These are phyloP conservation scores for Torymus tubicola DNA, from an alignment of 2,888 invertebrate genomes.

Conservation along the genomic window DNA sequence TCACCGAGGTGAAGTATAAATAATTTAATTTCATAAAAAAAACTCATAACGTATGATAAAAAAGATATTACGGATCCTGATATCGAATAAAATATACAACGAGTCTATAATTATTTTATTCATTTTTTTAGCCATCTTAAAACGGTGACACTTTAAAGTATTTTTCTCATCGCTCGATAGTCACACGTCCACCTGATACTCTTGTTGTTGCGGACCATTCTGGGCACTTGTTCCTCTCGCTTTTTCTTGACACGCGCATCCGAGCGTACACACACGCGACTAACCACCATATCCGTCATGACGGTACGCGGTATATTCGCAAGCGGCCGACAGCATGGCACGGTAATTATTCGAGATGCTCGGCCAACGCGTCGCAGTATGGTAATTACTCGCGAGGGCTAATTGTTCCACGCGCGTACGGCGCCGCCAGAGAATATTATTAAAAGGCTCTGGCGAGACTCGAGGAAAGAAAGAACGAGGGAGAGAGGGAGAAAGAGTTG, in stretches of 20 bases:
- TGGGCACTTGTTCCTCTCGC: neutral
- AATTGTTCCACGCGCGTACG: slow-evolving; percentile 61
- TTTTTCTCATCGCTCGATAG: too few species aligned
- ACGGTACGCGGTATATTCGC: too few species aligned
- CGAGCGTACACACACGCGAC: slow-evolving; percentile 13
- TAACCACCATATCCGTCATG: slow-evolving; percentile 13
- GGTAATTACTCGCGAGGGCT: slow-evolving; percentile 60
- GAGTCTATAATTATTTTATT: too few species aligned
- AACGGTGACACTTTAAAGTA: too few species aligned
- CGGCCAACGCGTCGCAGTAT: slow-evolving; percentile 61
- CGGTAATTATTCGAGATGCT: slow-evolving; percentile 62
- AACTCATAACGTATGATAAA: too few species aligned
- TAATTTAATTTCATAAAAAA: too few species aligned
- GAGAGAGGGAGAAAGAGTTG: neutral
- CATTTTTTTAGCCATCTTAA: too few species aligned
- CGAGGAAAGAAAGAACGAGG: neutral
- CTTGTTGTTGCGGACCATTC: too few species aligned
- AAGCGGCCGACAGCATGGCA: slow-evolving; percentile 56
- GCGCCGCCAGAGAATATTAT: slow-evolving; percentile 37
- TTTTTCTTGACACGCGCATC: neutral
- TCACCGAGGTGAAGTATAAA: too few species aligned
- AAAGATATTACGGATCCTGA: too few species aligned
- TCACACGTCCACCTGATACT: too few species aligned
- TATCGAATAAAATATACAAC: too few species aligned
- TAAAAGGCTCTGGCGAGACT: slow-evolving; percentile 58